A percentile compares a stretch with the other conserved stretches of the same genome.
phyloP scores from a whole-genome alignment of 2,888 invertebrate species.

The Heliconius cydno region DNA sequence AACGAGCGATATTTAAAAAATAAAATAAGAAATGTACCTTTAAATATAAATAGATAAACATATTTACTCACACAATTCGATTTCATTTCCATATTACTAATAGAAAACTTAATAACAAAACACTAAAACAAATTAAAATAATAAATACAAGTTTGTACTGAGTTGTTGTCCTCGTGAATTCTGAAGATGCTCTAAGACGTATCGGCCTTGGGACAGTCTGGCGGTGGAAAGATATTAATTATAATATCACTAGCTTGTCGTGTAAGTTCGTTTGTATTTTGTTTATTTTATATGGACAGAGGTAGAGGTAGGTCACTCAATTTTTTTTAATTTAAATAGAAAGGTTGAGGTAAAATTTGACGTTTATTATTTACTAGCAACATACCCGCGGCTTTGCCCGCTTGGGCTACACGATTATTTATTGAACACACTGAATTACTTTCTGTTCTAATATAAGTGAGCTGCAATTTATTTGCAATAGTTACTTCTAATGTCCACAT shows the following conservation, averaged over 20 bases:
- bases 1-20: not conserved
- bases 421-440: no score
- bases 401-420: no score
- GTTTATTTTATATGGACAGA: not conserved
- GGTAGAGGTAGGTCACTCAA: no score
- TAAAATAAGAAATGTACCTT: not conserved
- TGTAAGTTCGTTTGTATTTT: not conserved
- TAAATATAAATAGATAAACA: not conserved
- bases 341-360: no score
- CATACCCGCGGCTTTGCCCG: no score
- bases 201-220: conserved; percentile 6
- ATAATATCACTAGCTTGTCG: conserved; percentile 1
- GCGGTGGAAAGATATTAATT: conserved; percentile 18
- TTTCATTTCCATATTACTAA: conserved; percentile 50
- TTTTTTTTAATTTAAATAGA: no score
- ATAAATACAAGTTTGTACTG: conserved; percentile 35
- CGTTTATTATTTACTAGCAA: no score
- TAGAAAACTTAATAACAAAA: conserved; percentile 5
- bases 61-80: conserved; percentile 51
- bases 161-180: not conserved
- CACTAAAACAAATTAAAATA: conserved; percentile 36
- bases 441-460: no score
- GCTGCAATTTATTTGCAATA: no score
- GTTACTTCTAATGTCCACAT: no score
- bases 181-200: conserved; percentile 22